A percentile compares a stretch with the other conserved stretches of the same genome.
Evolutionary conservation across 2,113 vertebrate species (phyloP).

Genomic region (Sceloporus undulatus): DNA sequence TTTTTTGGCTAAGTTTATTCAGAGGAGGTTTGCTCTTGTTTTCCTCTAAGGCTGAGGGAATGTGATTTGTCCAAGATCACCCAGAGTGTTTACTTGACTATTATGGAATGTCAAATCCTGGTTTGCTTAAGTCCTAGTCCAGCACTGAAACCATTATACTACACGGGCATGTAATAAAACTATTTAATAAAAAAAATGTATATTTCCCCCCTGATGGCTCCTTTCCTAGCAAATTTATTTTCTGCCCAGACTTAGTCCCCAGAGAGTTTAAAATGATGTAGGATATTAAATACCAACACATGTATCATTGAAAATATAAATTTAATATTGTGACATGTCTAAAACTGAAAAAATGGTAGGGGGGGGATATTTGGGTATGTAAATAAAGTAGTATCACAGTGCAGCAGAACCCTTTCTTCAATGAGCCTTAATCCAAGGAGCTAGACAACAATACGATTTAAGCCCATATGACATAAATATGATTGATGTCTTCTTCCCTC

Average conservation of each 20-base stretch:
- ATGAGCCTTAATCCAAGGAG: conserved; percentile 33
- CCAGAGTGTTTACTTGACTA: no score
- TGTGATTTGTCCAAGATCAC: no score
- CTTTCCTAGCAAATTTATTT: neutral
- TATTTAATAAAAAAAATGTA: conserved; percentile 13
- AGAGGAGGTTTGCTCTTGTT: no score
- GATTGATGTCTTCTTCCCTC: conserved; percentile 41
- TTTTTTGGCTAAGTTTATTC: no score
- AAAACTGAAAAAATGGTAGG: neutral
- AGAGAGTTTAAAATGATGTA: neutral
- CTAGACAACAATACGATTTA: conserved; percentile 32
- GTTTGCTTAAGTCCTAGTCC: no score
- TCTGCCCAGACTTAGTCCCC: neutral
- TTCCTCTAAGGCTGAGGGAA: no score
- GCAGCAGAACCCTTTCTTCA: conserved; percentile 27
- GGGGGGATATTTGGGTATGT: conserved; percentile 11
- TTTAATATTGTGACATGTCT: conserved; percentile 23
- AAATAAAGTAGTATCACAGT: conserved; percentile 35
- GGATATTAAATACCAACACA: neutral
- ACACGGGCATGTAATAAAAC: conserved; percentile 31
- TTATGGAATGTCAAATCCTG: no score
- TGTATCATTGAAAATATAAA: neutral
- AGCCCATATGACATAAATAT: conserved; percentile 38
- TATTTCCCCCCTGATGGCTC: neutral
- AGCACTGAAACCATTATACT: no score